Percentiles rank a stretch among this genome's conserved stretches.
These are phyloP conservation scores for Amphipyra berbera DNA, from an alignment of 2,888 invertebrate species.

Conservation along the genomic window DNA sequence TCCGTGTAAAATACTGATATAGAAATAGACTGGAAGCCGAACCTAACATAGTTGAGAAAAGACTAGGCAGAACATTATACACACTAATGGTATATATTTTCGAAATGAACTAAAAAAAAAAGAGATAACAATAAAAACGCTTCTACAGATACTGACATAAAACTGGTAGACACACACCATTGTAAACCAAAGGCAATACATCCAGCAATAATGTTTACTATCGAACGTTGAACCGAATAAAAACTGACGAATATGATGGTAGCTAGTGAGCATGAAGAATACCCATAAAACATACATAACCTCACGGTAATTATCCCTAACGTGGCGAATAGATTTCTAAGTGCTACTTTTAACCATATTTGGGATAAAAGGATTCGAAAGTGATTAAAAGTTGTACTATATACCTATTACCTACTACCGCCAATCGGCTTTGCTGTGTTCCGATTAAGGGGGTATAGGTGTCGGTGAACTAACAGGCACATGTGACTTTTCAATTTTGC, in stretches of 20 bases:
- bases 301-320: slow-evolving; percentile 21
- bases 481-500: no score
- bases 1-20: no score
- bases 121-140: background rate
- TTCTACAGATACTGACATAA: slow-evolving; percentile 6
- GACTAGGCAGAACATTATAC: no score
- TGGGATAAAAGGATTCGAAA: slow-evolving; percentile 11
- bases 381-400: slow-evolving; percentile 31
- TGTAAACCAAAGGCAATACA: slow-evolving; percentile 25
- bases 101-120: background rate
- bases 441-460: no score
- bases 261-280: slow-evolving; percentile 43
- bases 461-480: no score
- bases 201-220: slow-evolving; percentile 35
- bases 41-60: no score
- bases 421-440: no score
- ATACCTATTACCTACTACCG: no score
- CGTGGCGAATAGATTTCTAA: slow-evolving; percentile 10
- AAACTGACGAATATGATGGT: slow-evolving; percentile 27
- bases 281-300: slow-evolving; percentile 22
- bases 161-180: slow-evolving; percentile 21
- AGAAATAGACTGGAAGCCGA: no score
- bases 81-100: no score
- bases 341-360: slow-evolving; percentile 27
- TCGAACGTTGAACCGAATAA: slow-evolving; percentile 54